Evolutionary conservation across 2,113 vertebrate species (phyloP), one percentile per base, ranked within the genome.

Genomic region (Corapipo altera): DNA sequence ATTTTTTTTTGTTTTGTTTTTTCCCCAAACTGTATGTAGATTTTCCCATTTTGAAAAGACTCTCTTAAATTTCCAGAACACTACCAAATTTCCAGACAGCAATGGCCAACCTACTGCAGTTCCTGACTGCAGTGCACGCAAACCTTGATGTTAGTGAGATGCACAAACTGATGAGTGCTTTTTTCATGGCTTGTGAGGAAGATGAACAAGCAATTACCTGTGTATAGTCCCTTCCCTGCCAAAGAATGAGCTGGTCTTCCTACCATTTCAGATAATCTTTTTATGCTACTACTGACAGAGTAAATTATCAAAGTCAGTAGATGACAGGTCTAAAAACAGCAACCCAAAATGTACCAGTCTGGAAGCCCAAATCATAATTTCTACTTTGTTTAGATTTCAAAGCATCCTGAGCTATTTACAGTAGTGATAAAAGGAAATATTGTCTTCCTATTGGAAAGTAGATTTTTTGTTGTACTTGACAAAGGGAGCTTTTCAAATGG

Each of bases 11-110:
- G 19, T 46, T 89, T 76, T 55, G 9, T 21, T 35, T 27, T 46
- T 2, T 3, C 41, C 3, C 9, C 2, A 10, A 22, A 58, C 3
- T 12, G 3, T 39, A 30, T 18, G 37, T 19, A 39, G 49, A n/a
- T 80, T 70, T 76, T 66, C 41, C 5, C 11, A 3, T 80, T 67
- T 51, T 51, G 33, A 85, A 62, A 88, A 61, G 23, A n/a, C 75
- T 41, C 23, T 73, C 16, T 61, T 15, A 20, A 33, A 33, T 55
- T 22, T 49, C 7, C 32, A 55, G 61, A 22, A 16, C 37, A 24
- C 39, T 79, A 8, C 26, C 55, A 35, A 37, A 28, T 55, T 70
- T 84, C 46, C 49, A 74, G 69, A 39, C 24, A 37, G 10, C 12
- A 46, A 28, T 22, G 30, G 15, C 27, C 80, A 75, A 21, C 2